phyloP scores from a whole-genome alignment of 2,888 invertebrate genomes.

The Ennomos erosarius region DNA sequence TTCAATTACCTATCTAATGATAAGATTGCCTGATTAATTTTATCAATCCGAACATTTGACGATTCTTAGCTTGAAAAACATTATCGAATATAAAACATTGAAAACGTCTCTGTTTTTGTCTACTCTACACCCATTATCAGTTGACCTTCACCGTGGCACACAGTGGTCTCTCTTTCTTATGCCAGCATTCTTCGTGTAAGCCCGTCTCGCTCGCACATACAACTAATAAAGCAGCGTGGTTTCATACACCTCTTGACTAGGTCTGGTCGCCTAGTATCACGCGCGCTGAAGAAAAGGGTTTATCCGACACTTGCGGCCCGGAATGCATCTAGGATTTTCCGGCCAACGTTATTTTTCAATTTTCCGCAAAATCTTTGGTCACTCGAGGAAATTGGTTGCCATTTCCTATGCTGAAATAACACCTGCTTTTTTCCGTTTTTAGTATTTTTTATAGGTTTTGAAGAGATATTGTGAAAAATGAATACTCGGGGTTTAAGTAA shows the following conservation, averaged over 20 bases:
- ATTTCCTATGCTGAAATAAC: constrained; percentile 2
- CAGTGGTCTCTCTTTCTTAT: constrained; percentile 64
- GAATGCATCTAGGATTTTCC: constrained; percentile 78
- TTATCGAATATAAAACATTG: constrained; percentile 1
- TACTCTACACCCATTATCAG: constrained; percentile 72
- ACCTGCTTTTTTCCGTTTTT: not conserved
- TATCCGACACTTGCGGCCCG: constrained; percentile 82
- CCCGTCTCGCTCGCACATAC: constrained; percentile 65
- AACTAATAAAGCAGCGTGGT: constrained; percentile 51
- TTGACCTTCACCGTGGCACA: constrained; percentile 81
- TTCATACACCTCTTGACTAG: constrained; percentile 64
- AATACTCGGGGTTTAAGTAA: constrained; percentile 5
- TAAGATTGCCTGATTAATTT: too few relatives aligned
- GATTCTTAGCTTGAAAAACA: too few relatives aligned
- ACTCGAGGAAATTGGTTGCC: constrained; percentile 11
- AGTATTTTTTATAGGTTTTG: constrained; percentile 4
- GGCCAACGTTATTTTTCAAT: constrained; percentile 61
- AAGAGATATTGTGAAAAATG: constrained; percentile 1
- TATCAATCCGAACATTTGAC: too few relatives aligned
- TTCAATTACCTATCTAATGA: too few relatives aligned
- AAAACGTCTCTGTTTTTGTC: constrained; percentile 16
- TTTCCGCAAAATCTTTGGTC: constrained; percentile 62
- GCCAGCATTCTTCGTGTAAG: constrained; percentile 72
- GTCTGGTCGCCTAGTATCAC: constrained; percentile 81
- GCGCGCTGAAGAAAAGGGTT: constrained; percentile 86